Conservation (phyloP, 2,113 vertebrate species). For the Pterocles gutturalis region DNA sequence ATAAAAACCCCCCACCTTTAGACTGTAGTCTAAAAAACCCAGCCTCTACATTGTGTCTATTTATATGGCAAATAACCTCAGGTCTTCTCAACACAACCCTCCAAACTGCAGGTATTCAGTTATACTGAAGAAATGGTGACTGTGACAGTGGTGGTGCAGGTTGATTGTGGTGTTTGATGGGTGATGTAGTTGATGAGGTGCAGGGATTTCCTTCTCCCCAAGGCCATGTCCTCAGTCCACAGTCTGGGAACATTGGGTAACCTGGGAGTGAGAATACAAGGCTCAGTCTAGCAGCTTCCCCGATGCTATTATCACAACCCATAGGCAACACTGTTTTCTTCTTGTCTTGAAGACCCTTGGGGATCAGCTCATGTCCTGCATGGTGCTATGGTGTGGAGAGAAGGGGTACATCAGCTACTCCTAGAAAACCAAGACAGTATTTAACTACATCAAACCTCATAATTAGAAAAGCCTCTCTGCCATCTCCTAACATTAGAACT, state of each 20-base stretch:
- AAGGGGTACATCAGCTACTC: not conserved
- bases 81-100: not conserved
- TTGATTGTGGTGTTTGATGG: not conserved
- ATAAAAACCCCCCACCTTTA: accelerated
- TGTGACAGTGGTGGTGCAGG: not conserved
- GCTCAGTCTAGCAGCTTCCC: not conserved
- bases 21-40: not conserved
- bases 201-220: not conserved
- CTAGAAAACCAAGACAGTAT: not conserved
- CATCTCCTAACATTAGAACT: not conserved
- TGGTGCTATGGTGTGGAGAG: not conserved
- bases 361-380: not conserved
- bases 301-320: not conserved
- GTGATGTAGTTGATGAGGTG: not conserved
- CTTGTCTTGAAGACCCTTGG: not conserved
- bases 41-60: not conserved
- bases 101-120: not conserved
- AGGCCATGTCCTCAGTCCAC: not conserved
- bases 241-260: not conserved
- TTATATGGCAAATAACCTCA: not conserved
- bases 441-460: not conserved
- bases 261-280: not conserved
- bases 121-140: not conserved
- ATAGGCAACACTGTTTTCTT: not conserved
- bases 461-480: not conserved